These are phyloP conservation scores for Forbesichthys papilliferus DNA, from an alignment of 2,113 vertebrate species.

Conservation along the genomic window DNA sequence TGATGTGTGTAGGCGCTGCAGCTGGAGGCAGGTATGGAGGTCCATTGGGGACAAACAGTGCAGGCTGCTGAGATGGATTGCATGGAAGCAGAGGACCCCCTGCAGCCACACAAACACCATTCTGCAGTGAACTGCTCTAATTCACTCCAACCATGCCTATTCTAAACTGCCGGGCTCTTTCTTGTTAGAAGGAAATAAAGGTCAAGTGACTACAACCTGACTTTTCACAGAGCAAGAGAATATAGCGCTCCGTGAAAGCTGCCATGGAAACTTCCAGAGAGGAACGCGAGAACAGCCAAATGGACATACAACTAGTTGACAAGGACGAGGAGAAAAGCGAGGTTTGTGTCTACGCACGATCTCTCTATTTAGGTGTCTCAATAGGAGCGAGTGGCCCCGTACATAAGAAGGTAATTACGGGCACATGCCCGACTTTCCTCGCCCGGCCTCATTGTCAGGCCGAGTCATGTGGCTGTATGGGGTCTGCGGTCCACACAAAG, in stretches of 20 bases:
- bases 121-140: constrained; percentile 66
- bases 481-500: constrained; percentile 71
- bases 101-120: constrained; percentile 70
- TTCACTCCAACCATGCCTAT: constrained; percentile 69
- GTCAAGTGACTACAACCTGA: constrained; percentile 62
- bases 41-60: constrained; percentile 72
- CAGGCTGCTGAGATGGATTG: constrained; percentile 73
- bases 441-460: constrained; percentile 55
- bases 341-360: constrained; percentile 45
- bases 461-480: constrained; percentile 63
- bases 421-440: constrained; percentile 62
- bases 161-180: constrained; percentile 67
- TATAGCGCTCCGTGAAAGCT: constrained; percentile 29
- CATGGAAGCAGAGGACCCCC: constrained; percentile 63
- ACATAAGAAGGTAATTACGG: constrained; percentile 76
- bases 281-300: constrained; percentile 20
- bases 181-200: constrained; percentile 59
- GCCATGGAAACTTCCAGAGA: background rate
- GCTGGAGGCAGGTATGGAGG: constrained; percentile 71
- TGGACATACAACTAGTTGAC: constrained; percentile 8
- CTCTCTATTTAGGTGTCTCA: constrained; percentile 51
- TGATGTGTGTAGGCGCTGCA: constrained; percentile 75
- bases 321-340: constrained; percentile 14
- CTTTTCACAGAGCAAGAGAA: constrained; percentile 29
- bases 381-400: constrained; percentile 59